Conservation (phyloP, 2,797 vertebrate genomes). For the Takifugu ocellatus region DNA sequence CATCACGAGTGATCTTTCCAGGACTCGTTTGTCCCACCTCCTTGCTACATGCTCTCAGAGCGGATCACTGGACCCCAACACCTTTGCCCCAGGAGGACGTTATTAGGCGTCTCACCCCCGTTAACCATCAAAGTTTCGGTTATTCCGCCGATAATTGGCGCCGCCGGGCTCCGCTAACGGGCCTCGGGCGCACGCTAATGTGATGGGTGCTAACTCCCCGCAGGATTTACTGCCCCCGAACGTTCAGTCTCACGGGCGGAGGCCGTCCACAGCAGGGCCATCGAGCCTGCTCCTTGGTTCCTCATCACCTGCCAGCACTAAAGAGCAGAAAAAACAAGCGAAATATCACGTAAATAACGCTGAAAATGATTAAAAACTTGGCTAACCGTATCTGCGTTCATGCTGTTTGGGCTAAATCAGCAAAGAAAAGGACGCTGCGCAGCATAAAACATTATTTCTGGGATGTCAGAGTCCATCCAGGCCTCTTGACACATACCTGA, state of each 20-base stretch:
- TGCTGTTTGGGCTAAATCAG: constrained; percentile 29
- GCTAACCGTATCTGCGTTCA: no score
- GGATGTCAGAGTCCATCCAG: constrained; percentile 49
- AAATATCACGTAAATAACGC: no score
- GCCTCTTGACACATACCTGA: constrained; percentile 70
- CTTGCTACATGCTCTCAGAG: no score
- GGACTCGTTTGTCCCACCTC: no score
- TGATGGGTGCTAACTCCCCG: constrained; percentile 42
- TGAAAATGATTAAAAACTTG: no score
- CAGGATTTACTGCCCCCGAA: constrained; percentile 56
- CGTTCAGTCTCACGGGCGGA: constrained; percentile 64
- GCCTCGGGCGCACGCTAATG: constrained; percentile 54
- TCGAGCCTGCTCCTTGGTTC: constrained; percentile 41
- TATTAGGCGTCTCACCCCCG: constrained; percentile 27
- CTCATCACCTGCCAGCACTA: constrained; percentile 47
- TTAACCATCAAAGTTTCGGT: constrained; percentile 31
- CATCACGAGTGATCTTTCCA: no score
- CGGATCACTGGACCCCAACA: constrained; percentile 12
- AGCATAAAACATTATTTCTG: constrained; percentile 51
- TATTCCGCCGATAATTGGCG: constrained; percentile 48
- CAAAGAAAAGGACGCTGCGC: constrained; percentile 44
- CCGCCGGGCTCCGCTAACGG: constrained; percentile 50
- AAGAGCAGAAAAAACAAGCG: neutral
- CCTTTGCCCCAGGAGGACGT: constrained; percentile 28
- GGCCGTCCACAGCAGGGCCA: constrained; percentile 42